Base-by-base conservation (phyloP, 2,888 invertebrate genomes). In the Chaetoderma sp. region DNA sequence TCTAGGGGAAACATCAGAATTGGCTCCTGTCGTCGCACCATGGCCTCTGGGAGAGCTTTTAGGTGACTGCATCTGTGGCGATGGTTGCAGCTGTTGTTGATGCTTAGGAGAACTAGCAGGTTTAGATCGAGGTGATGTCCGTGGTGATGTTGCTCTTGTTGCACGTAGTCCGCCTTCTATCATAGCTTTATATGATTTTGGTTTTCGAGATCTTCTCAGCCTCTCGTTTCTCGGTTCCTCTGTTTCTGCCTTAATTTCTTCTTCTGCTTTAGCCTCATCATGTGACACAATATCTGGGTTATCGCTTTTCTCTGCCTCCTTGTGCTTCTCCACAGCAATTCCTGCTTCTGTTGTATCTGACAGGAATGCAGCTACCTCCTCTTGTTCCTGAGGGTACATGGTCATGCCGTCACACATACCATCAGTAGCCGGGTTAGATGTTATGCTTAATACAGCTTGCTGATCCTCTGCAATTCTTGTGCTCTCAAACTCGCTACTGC, bases 61-160 rank as follows among this genome's bases (percentile, higher is more conserved):
- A 8, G 52, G 30, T 8, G 52, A 30, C n/a, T n/a, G n/a, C n/a
- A n/a, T n/a, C n/a, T n/a, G n/a, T 2, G 39, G n/a, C 23, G 36
- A 39, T 33, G 33, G 56, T 36, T n/a, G n/a, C n/a, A n/a, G n/a
- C n/a, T n/a, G n/a, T 2, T 21, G n/a, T 21, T 18, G 30, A 18
- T n/a, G 56, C 4, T 70, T 62, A 0, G 71, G 70, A 8, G 72
- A 72, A 33, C 75, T 47, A 10, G 60, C 45, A 27, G 49, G 65
- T 50, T 76, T 76, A 23, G 76, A 75, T 47, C 72, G 67, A 21
- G 68, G 72, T 55, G 36, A 47, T 42, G 69, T 70, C 59, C 75
- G 74, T 44, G 76, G 76, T 56, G 77, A 77, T 42, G 67, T 74
- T 55, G 69, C 72, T 70, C 77, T 42, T 36, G 44, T 39, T 33